A percentile compares a stretch with the other conserved stretches of the same genome.
Evolutionary conservation across 1,140 invertebrate species (phyloP).

Genomic region (Campodea augens): DNA sequence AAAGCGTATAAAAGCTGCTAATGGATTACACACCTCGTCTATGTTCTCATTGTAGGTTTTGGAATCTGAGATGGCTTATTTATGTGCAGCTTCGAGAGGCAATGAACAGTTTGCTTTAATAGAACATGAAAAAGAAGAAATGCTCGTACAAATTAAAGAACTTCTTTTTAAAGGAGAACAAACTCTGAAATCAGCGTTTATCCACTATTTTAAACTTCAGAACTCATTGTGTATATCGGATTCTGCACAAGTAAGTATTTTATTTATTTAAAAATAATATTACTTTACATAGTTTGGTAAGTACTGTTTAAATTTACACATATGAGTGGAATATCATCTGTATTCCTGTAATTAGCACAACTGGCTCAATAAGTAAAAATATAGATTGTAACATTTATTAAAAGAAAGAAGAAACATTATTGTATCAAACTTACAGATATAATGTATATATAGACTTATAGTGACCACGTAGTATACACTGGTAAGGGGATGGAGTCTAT

Average conservation of each 20-base stretch:
- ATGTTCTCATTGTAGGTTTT: too few species aligned
- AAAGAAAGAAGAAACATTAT: too few species aligned
- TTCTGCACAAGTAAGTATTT: slow-evolving; percentile 25
- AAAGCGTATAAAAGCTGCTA: too few species aligned
- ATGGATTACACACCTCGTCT: too few species aligned
- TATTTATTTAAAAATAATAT: slow-evolving; percentile 1
- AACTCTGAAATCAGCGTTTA: slow-evolving; percentile 31
- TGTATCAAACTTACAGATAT: too few species aligned
- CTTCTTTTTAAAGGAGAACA: slow-evolving; percentile 31
- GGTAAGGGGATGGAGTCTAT: too few species aligned
- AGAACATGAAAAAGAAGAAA: slow-evolving; percentile 26
- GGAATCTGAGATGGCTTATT: too few species aligned
- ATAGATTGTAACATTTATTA: too few species aligned
- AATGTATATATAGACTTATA: too few species aligned
- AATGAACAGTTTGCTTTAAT: slow-evolving; percentile 28
- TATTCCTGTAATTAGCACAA: slow-evolving; percentile 32
- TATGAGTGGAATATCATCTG: slow-evolving; percentile 30
- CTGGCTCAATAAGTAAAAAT: too few species aligned
- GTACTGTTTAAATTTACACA: slow-evolving; percentile 30
- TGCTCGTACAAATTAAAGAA: slow-evolving; percentile 28
- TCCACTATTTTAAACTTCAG: slow-evolving; percentile 33
- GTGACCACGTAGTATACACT: too few species aligned
- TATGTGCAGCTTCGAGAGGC: too few species aligned
- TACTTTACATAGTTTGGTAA: neutral
- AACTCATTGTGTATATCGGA: slow-evolving; percentile 28